These are phyloP conservation scores for Taeniopygia guttata DNA, from an alignment of 2,797 vertebrate species.

Conservation along the genomic window DNA sequence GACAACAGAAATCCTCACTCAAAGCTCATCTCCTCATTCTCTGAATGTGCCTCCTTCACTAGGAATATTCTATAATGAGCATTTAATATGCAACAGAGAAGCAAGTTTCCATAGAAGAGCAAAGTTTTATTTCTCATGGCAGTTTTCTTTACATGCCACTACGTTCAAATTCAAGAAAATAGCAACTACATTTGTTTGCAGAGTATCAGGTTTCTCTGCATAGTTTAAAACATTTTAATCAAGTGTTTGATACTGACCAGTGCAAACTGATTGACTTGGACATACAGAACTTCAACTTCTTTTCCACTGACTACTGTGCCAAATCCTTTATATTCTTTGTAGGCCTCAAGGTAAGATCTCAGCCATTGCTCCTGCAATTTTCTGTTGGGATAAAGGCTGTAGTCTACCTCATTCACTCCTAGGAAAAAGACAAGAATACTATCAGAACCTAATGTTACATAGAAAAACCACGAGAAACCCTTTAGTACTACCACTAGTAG, in stretches of 20 bases:
- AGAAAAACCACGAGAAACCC: not conserved
- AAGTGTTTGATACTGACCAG: conserved; percentile 80
- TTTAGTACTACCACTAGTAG: not conserved
- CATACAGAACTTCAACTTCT: conserved; percentile 90
- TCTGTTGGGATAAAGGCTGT: conserved; percentile 88
- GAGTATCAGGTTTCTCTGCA: not conserved
- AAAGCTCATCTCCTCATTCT: not conserved
- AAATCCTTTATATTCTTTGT: conserved; percentile 90
- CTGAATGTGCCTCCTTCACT: not conserved
- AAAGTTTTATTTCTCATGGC: not conserved
- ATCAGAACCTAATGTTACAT: not conserved
- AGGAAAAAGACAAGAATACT: not conserved
- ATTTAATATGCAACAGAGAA: not conserved
- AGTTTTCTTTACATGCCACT: not conserved
- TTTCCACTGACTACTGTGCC: conserved; percentile 81
- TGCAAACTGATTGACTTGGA: conserved; percentile 95
- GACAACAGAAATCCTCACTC: not conserved
- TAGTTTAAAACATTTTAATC: not conserved
- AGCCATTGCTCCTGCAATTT: conserved; percentile 89
- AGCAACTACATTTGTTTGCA: not conserved
- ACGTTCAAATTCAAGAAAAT: not conserved
- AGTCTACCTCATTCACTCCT: conserved; percentile 97
- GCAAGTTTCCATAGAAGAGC: not conserved
- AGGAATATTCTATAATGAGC: not conserved
- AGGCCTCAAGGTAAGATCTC: conserved; percentile 91